A percentile compares a stretch with the other conserved stretches of the same genome.
Evolutionary conservation across 2,797 vertebrate species (phyloP).

Genomic region (Melanotaenia maccullochi): DNA sequence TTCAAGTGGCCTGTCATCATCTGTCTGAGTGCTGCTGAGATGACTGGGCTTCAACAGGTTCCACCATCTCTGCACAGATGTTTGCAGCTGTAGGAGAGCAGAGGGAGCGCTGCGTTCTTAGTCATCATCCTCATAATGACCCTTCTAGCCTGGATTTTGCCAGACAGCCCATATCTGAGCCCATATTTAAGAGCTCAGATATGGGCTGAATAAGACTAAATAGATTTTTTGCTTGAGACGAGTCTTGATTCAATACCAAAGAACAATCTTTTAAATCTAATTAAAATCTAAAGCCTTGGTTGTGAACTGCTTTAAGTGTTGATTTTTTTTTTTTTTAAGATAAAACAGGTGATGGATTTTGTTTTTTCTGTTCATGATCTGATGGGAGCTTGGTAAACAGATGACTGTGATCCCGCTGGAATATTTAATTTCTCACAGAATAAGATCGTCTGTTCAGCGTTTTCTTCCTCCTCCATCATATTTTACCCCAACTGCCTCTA

Average conservation of each 20-base stretch:
- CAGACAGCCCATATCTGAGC: background rate
- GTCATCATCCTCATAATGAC: background rate
- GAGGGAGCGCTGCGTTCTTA: background rate
- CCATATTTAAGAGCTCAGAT: background rate
- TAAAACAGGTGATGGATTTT: background rate
- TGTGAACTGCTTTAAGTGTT: too few species aligned
- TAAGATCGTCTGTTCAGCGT: background rate
- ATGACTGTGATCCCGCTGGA: background rate
- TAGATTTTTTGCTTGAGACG: too few species aligned
- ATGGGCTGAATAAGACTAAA: background rate
- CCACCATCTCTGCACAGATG: too few species aligned
- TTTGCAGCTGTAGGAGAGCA: background rate
- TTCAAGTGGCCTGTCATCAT: background rate
- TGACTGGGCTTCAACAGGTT: background rate
- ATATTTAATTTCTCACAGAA: background rate
- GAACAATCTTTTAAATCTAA: background rate
- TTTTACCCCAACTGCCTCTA: too few species aligned
- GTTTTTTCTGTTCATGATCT: background rate
- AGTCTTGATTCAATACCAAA: background rate
- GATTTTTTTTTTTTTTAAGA: background rate
- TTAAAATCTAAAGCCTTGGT: too few species aligned
- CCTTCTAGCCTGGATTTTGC: background rate
- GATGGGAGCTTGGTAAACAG: background rate
- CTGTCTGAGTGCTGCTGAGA: background rate
- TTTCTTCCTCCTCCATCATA: background rate